These are phyloP conservation scores for Prionailurus viverrinus DNA, from an alignment of 2,113 vertebrate genomes.

Conservation along the genomic window DNA sequence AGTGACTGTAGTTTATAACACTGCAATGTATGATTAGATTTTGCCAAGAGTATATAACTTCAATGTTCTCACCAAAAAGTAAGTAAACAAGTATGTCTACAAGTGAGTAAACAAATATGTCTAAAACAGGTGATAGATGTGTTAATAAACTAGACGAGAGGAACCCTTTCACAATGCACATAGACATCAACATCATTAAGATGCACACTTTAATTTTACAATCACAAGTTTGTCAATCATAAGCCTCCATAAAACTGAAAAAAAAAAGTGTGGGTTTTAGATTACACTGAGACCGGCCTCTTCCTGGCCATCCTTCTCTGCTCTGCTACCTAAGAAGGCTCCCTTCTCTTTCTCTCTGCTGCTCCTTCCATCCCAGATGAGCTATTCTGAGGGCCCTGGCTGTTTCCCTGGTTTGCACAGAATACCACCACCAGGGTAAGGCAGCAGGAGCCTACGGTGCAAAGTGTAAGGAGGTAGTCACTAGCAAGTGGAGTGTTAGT, in stretches of 20 bases:
- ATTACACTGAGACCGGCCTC: background rate
- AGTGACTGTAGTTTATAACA: background rate
- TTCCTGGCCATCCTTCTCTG: background rate
- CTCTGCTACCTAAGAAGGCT: background rate
- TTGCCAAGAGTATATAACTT: background rate
- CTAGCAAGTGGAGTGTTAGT: background rate
- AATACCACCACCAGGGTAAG: background rate
- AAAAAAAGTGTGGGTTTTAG: background rate
- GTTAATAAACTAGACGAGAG: background rate
- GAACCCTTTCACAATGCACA: background rate
- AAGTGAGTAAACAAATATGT: background rate
- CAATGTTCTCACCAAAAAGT: background rate
- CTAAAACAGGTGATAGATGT: background rate
- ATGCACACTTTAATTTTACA: background rate
- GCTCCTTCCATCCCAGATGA: background rate
- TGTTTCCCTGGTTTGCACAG: background rate
- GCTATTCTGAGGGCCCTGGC: background rate
- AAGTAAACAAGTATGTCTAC: background rate
- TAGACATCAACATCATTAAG: background rate
- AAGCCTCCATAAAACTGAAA: background rate
- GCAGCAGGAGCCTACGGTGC: background rate
- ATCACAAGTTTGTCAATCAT: background rate
- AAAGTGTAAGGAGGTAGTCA: background rate
- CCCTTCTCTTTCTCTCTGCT: background rate
- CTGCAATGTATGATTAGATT: background rate